phyloP scores from a whole-genome alignment of 2,797 vertebrate species.

The Syngnathus acus region DNA sequence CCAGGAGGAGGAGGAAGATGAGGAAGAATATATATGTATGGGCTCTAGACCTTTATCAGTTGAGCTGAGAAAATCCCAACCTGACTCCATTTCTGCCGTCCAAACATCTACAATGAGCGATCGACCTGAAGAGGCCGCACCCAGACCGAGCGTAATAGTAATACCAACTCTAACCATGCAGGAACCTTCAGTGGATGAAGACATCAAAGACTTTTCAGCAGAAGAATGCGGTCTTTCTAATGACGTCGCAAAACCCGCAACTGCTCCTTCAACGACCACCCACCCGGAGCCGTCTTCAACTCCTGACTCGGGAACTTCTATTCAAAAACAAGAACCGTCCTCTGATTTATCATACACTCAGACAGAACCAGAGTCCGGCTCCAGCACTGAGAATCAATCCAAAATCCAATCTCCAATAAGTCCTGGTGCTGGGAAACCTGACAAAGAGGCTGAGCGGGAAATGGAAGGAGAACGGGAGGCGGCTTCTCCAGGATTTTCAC shows the following conservation, averaged over 20 bases:
- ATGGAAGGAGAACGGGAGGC: slow-evolving; percentile 63
- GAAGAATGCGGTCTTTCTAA: not conserved
- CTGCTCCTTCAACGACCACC: slow-evolving; percentile 22
- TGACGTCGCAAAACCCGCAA: slow-evolving; percentile 39
- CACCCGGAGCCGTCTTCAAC: slow-evolving; percentile 37
- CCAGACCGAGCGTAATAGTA: slow-evolving; percentile 31
- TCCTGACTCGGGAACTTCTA: slow-evolving; percentile 8
- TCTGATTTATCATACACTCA: slow-evolving; percentile 15
- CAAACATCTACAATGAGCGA: slow-evolving; percentile 24
- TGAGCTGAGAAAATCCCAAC: slow-evolving; percentile 55
- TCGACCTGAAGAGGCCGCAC: slow-evolving; percentile 29
- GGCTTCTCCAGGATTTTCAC: slow-evolving; percentile 58
- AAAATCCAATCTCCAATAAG: slow-evolving; percentile 28
- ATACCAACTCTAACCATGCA: slow-evolving; percentile 60
- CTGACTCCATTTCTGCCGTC: slow-evolving; percentile 21
- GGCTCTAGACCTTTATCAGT: slow-evolving; percentile 62
- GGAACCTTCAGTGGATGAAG: slow-evolving; percentile 55
- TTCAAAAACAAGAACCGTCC: slow-evolving; percentile 24
- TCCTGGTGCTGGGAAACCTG: slow-evolving; percentile 41
- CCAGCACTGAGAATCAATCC: slow-evolving; percentile 46
- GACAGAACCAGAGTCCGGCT: slow-evolving; percentile 21
- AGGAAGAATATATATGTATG: slow-evolving; percentile 68
- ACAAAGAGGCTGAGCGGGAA: slow-evolving; percentile 65
- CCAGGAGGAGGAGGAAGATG: slow-evolving; percentile 68
- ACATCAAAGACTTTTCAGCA: slow-evolving; percentile 27